Conservation (phyloP, 2,888 invertebrate genomes). For the Drosophila longiperda region DNA sequence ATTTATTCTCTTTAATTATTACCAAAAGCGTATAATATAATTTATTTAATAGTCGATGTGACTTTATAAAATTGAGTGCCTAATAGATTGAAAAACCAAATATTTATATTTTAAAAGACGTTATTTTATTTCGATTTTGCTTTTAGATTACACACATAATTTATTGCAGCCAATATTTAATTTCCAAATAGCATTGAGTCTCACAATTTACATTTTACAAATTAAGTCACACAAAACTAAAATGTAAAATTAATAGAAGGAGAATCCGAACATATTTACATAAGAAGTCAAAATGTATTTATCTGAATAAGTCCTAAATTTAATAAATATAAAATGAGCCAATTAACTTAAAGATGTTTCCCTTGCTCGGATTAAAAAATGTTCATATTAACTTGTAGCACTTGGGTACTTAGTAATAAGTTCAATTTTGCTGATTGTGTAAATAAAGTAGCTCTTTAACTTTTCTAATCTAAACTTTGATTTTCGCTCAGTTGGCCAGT, state of each 20-base stretch:
- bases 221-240: not conserved
- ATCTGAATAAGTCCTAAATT: conserved; percentile 37
- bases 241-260: not conserved
- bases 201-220: not conserved
- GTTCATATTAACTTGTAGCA: conserved; percentile 28
- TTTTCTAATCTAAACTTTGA: conserved; percentile 9
- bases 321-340: conserved; percentile 36
- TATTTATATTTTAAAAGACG: not conserved
- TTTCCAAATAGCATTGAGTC: not conserved
- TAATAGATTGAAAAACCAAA: not conserved
- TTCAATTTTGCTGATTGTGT: conserved; percentile 12
- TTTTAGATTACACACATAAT: not conserved
- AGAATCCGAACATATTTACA: conserved; percentile 5
- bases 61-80: not conserved
- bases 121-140: not conserved
- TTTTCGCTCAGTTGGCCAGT: conserved; percentile 25
- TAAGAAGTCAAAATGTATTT: conserved; percentile 36
- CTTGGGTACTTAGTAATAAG: conserved; percentile 18
- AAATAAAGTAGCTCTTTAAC: conserved; percentile 10
- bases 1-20: not conserved
- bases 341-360: not conserved
- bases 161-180: not conserved
- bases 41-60: not conserved
- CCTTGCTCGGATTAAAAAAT: conserved; percentile 8
- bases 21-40: not conserved